phyloP scores from a whole-genome alignment of 2,888 invertebrate species.

The Sabellastarte sp. region DNA sequence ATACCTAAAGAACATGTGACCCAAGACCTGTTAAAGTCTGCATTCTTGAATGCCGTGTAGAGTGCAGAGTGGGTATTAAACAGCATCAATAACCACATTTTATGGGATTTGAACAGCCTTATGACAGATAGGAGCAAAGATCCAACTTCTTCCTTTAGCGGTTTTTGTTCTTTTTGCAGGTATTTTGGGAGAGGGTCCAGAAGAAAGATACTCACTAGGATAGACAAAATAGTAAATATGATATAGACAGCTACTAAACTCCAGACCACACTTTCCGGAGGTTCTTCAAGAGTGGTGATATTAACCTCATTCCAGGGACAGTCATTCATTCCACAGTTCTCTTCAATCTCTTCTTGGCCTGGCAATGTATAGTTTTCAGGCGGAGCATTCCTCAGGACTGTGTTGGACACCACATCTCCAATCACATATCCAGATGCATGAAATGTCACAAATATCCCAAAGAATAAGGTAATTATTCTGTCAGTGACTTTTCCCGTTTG shows the following conservation, averaged over 20 bases:
- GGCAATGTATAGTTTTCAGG: not conserved
- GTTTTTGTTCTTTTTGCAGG: too few relatives aligned
- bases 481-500: not conserved
- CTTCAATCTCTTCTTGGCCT: not conserved
- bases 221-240: not conserved
- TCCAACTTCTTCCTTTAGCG: not conserved
- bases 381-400: not conserved
- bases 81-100: not conserved
- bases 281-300: not conserved
- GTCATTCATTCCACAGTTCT: not conserved
- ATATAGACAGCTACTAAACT: not conserved
- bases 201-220: not conserved
- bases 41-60: not conserved
- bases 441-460: not conserved
- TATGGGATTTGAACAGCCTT: not conserved
- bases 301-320: not conserved
- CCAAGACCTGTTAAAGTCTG: not conserved
- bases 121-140: not conserved
- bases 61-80: not conserved
- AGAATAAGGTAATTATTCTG: not conserved
- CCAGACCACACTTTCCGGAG: not conserved
- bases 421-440: not conserved
- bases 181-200: not conserved
- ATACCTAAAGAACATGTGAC: not conserved
- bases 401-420: not conserved